Evolutionary conservation across 1,140 invertebrate genomes (phyloP).

Genomic region (Drosophila tropicalis): DNA sequence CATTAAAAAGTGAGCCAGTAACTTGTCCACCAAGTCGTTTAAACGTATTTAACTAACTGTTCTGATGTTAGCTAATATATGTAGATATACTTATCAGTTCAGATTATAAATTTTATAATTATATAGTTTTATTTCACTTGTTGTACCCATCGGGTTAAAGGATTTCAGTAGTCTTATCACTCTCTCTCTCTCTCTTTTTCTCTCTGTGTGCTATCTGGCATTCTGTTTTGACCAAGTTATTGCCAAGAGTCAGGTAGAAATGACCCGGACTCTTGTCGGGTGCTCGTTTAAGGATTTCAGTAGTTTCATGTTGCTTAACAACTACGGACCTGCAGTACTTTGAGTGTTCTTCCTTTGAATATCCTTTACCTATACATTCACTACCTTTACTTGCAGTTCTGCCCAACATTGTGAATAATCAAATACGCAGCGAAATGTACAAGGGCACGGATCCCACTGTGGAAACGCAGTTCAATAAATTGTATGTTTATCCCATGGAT

Average conservation of each 20-base stretch:
- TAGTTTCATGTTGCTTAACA: conserved; percentile 57
- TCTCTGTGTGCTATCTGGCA: background rate
- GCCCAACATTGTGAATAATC: conserved; percentile 92
- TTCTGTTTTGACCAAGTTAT: conserved; percentile 3
- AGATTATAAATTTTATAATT: too few relatives aligned
- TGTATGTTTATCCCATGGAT: conserved; percentile 98
- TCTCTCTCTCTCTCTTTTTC: background rate
- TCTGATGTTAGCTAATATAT: too few relatives aligned
- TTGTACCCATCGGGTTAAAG: too few relatives aligned
- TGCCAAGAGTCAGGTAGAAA: conserved; percentile 21
- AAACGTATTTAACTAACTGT: too few relatives aligned
- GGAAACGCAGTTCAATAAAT: conserved; percentile 94
- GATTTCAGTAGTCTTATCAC: background rate
- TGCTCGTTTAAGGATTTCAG: conserved; percentile 20
- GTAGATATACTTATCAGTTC: too few relatives aligned
- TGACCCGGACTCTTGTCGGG: background rate
- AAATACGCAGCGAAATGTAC: conserved; percentile 83
- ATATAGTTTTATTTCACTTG: too few relatives aligned
- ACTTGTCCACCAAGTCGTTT: too few relatives aligned
- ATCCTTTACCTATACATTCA: conserved; percentile 27
- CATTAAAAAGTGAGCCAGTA: too few relatives aligned
- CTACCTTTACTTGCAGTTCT: conserved; percentile 87
- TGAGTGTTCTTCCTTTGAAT: conserved; percentile 27
- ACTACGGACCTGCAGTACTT: conserved; percentile 40
- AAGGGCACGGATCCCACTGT: conserved; percentile 80